Evolutionary conservation across 2,888 invertebrate genomes (phyloP).

Genomic region (Drosophila austrosaltans): DNA sequence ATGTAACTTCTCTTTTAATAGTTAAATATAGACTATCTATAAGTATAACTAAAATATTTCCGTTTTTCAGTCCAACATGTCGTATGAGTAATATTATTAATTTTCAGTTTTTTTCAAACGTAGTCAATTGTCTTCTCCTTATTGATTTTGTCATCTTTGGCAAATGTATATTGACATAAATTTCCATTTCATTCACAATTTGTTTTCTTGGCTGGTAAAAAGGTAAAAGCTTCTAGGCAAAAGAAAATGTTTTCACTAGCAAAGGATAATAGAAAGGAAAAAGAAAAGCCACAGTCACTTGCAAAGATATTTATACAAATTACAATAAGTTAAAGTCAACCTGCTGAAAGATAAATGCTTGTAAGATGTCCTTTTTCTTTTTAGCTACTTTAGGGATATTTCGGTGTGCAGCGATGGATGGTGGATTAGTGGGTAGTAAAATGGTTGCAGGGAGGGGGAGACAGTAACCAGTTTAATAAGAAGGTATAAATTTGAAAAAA

Average conservation of each 20-base stretch:
- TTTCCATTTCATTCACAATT: conserved; percentile 1
- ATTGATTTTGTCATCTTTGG: not conserved
- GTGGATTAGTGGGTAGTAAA: not conserved
- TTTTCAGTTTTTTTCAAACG: too few relatives aligned
- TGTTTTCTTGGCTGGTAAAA: not conserved
- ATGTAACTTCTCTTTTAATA: too few relatives aligned
- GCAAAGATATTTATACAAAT: conserved; percentile 8
- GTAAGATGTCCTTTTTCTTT: not conserved
- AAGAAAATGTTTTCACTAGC: conserved; percentile 50
- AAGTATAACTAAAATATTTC: too few relatives aligned
- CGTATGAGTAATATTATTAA: too few relatives aligned
- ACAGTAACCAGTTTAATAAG: conserved; percentile 59
- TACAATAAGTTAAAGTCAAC: not conserved
- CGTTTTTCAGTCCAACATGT: too few relatives aligned
- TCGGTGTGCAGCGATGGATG: not conserved
- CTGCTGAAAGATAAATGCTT: not conserved
- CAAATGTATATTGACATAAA: conserved; percentile 4
- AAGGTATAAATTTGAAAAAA: conserved; percentile 74
- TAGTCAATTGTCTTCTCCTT: not conserved
- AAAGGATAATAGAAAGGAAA: not conserved
- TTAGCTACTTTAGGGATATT: not conserved
- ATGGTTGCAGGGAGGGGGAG: not conserved
- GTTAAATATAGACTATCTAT: too few relatives aligned
- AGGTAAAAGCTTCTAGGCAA: conserved; percentile 43
- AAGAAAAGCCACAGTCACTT: not conserved